phyloP scores from a whole-genome alignment of 2,113 vertebrate species.

The Anguilla japonica region DNA sequence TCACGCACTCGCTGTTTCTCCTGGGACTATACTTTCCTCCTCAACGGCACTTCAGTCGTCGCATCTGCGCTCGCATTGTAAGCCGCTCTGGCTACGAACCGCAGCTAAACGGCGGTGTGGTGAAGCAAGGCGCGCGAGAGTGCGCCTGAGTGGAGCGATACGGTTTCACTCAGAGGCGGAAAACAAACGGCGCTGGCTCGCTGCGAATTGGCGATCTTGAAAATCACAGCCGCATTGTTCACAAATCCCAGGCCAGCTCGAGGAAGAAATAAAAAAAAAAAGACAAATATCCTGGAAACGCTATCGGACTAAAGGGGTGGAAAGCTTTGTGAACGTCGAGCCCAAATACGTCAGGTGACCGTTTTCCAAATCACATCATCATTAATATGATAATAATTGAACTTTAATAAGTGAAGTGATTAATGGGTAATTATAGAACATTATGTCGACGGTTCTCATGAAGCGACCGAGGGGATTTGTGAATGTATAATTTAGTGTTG shows the following conservation, averaged over 20 bases:
- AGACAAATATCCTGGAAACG: background rate
- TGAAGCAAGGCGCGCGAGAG: background rate
- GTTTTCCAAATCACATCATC: slow-evolving; percentile 10
- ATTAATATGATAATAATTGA: slow-evolving; percentile 47
- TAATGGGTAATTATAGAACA: slow-evolving; percentile 32
- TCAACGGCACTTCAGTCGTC: too few relatives aligned
- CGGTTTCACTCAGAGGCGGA: background rate
- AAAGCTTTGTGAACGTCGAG: background rate
- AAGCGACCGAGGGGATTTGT: slow-evolving; percentile 28
- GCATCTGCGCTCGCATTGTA: too few relatives aligned
- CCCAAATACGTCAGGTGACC: background rate
- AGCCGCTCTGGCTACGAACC: too few relatives aligned
- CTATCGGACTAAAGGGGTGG: background rate
- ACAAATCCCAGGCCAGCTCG: background rate
- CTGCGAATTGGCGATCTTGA: slow-evolving; percentile 19
- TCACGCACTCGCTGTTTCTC: too few relatives aligned
- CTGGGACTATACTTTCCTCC: too few relatives aligned
- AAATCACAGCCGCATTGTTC: slow-evolving; percentile 20
- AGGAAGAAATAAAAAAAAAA: background rate
- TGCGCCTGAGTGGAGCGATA: background rate
- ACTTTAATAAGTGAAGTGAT: slow-evolving; percentile 37
- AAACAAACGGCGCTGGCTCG: slow-evolving; percentile 10
- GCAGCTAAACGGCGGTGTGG: background rate
- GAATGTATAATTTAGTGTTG: slow-evolving; percentile 39
- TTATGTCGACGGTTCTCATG: slow-evolving; percentile 36